phyloP scores from a whole-genome alignment of 2,888 invertebrate genomes.

The Copidosoma aretas region DNA sequence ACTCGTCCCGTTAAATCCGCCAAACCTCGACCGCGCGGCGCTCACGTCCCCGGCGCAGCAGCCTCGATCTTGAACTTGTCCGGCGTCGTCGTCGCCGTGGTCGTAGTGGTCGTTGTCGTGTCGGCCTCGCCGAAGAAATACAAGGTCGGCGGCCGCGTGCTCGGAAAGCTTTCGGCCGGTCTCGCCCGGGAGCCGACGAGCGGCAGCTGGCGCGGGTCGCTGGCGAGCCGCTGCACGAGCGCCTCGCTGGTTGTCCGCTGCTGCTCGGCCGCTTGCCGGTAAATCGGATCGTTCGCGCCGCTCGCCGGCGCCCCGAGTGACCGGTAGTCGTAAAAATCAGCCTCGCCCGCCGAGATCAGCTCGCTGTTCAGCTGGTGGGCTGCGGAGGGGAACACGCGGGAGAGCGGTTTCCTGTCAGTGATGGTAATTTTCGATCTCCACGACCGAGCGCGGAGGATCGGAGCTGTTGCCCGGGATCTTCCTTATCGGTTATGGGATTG shows the following conservation, averaged over 20 bases:
- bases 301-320: not conserved
- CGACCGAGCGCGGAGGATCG: too few relatives aligned
- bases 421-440: too few relatives aligned
- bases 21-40: too few relatives aligned
- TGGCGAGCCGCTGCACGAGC: constrained; percentile 28
- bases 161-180: constrained; percentile 24
- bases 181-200: constrained; percentile 29
- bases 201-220: constrained; percentile 15
- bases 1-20: too few relatives aligned
- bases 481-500: constrained; percentile 20
- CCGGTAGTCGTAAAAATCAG: constrained; percentile 14
- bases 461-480: constrained; percentile 20
- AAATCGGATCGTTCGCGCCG: not conserved
- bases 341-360: too few relatives aligned
- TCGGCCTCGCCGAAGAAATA: constrained; percentile 1
- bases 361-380: too few relatives aligned
- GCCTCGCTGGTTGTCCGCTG: not conserved
- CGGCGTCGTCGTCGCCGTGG: not conserved
- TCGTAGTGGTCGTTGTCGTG: not conserved
- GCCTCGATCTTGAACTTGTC: constrained; percentile 33
- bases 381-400: too few relatives aligned
- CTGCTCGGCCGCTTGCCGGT: not conserved
- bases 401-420: too few relatives aligned
- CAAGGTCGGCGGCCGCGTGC: constrained; percentile 8
- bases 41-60: not conserved